A percentile compares a stretch with the other conserved stretches of the same genome.
Evolutionary conservation across 1,140 invertebrate genomes (phyloP).

Genomic region (Zaprionus capensis): DNA sequence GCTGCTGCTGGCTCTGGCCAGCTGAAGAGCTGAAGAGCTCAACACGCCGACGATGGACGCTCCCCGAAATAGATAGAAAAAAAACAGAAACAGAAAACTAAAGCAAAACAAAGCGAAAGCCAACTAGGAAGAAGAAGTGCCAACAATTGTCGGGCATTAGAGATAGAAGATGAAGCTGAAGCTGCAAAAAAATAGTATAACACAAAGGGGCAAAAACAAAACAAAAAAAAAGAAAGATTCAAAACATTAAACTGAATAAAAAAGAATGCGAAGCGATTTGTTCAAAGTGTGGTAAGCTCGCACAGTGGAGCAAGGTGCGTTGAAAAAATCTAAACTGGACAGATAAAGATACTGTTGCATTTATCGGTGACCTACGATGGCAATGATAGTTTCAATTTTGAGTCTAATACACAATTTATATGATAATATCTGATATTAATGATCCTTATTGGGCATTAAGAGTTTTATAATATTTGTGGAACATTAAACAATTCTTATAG

Average conservation of each 20-base stretch:
- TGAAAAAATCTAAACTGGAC: background rate
- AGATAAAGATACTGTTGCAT: background rate
- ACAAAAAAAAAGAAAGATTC: constrained; percentile 48
- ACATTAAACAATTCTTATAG: no score
- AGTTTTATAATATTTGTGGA: no score
- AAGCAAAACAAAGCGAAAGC: constrained; percentile 67
- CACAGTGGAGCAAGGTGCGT: constrained; percentile 40
- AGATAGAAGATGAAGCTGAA: constrained; percentile 67
- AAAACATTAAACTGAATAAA: constrained; percentile 50
- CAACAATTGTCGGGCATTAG: constrained; percentile 79
- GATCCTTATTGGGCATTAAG: no score
- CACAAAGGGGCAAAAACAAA: constrained; percentile 20
- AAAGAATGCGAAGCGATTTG: constrained; percentile 75
- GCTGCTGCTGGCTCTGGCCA: constrained; percentile 12
- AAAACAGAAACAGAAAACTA: constrained; percentile 37
- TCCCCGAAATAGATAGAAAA: constrained; percentile 60
- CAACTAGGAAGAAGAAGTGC: constrained; percentile 75
- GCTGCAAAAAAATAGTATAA: constrained; percentile 33
- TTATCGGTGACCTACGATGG: no score
- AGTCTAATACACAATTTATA: no score
- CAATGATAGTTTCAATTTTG: no score
- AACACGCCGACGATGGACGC: constrained; percentile 58
- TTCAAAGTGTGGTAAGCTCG: constrained; percentile 61
- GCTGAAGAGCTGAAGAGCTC: constrained; percentile 43
- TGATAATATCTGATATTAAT: no score